phyloP scores from a whole-genome alignment of 2,113 vertebrate genomes.

The Oryzias celebensis region DNA sequence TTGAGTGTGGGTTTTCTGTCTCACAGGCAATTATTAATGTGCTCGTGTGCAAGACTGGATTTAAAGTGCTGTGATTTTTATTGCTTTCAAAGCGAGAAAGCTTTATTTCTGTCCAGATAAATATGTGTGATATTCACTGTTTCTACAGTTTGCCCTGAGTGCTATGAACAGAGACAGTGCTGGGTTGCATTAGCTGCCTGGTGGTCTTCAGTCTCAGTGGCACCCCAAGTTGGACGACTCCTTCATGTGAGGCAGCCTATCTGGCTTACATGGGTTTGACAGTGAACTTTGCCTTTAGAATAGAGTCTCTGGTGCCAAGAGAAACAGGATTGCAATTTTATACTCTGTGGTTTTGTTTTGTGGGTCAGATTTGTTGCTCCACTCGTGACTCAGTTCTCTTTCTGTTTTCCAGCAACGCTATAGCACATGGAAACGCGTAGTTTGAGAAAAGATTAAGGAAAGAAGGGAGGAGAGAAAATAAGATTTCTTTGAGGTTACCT shows the following conservation, averaged over 20 bases:
- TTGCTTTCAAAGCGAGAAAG: too few relatives aligned
- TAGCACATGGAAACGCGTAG: slow-evolving; percentile 57
- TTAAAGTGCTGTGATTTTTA: too few relatives aligned
- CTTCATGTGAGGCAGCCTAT: slow-evolving; percentile 26
- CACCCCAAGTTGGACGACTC: slow-evolving; percentile 26
- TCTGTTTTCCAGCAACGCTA: slow-evolving; percentile 57
- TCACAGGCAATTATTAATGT: slow-evolving; percentile 31
- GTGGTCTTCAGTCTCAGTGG: slow-evolving; percentile 35
- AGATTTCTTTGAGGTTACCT: slow-evolving; percentile 45
- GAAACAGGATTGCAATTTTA: slow-evolving; percentile 65
- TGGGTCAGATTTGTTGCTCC: slow-evolving; percentile 60
- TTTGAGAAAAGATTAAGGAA: slow-evolving; percentile 34
- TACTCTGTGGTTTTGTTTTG: slow-evolving; percentile 45
- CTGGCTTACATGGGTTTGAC: slow-evolving; percentile 23
- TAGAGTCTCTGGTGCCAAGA: slow-evolving; percentile 60
- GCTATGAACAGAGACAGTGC: slow-evolving; percentile 32
- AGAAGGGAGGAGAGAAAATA: background rate
- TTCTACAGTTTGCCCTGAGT: background rate
- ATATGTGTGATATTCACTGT: background rate
- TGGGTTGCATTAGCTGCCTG: slow-evolving; percentile 35
- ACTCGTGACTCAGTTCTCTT: slow-evolving; percentile 65
- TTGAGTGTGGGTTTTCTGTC: slow-evolving; percentile 41
- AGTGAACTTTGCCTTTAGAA: slow-evolving; percentile 69
- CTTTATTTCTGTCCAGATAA: background rate
- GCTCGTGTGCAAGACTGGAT: too few relatives aligned